Percentiles rank a stretch among this genome's conserved stretches.
Conservation (phyloP, 2,888 invertebrate species). For the Allacma fusca region DNA sequence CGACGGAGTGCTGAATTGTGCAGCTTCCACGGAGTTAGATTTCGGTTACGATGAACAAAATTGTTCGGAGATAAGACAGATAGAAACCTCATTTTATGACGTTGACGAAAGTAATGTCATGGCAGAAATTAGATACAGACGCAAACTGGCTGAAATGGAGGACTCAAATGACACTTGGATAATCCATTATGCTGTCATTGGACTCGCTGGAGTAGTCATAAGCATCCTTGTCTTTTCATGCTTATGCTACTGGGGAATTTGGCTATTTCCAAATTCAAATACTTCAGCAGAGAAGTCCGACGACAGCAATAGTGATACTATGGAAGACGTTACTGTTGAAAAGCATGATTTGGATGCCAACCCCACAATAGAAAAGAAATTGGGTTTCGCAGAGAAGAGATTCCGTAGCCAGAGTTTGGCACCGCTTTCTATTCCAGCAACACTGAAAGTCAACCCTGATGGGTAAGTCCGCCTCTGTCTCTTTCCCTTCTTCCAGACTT, state of each 20-base stretch:
- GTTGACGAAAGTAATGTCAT: constrained; percentile 5
- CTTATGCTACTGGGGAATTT: constrained; percentile 25
- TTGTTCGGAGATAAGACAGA: background rate
- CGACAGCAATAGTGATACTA: background rate
- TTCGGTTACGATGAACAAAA: constrained; percentile 20
- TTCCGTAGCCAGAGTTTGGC: background rate
- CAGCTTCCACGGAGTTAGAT: background rate
- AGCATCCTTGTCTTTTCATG: constrained; percentile 20
- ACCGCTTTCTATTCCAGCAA: background rate
- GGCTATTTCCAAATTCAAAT: constrained; percentile 2
- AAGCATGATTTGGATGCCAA: background rate
- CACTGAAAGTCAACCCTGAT: constrained; percentile 7
- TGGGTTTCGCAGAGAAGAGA: background rate
- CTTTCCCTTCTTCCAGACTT: too few species aligned
- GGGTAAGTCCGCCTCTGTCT: background rate
- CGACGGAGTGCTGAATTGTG: constrained; percentile 13
- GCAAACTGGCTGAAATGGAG: background rate
- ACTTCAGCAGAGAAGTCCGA: background rate
- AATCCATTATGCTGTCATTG: constrained; percentile 13
- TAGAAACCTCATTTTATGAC: background rate
- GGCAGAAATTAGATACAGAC: constrained; percentile 7
- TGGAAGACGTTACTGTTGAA: background rate
- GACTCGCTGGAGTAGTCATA: background rate
- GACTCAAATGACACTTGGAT: background rate
- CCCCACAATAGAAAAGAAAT: background rate